Evolutionary conservation across 2,888 invertebrate genomes (phyloP).

Genomic region (Lordiphosa fenestrarum): DNA sequence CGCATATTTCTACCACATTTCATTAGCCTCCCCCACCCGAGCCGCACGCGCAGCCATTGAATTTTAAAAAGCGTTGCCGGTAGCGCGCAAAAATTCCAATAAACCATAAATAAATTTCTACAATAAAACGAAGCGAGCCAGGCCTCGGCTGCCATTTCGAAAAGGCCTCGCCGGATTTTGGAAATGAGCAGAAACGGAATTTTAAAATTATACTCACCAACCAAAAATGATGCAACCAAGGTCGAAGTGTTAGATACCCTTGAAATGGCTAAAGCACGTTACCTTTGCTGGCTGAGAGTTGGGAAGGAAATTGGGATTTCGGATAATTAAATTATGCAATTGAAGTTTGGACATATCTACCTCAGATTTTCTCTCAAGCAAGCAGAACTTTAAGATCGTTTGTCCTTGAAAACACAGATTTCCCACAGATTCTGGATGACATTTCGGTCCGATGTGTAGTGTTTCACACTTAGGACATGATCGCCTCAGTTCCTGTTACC

Average conservation of each 20-base stretch:
- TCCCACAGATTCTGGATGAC: too few species aligned
- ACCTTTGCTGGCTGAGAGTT: too few species aligned
- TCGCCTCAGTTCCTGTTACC: too few species aligned
- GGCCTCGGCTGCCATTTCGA: conserved; percentile 59
- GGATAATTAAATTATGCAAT: too few species aligned
- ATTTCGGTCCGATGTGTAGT: too few species aligned
- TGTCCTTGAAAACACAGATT: too few species aligned
- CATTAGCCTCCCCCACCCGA: conserved; percentile 35
- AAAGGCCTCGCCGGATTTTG: conserved; percentile 52
- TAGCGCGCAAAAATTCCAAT: conserved; percentile 75
- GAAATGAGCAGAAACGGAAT: conserved; percentile 44
- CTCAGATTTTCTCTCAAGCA: too few species aligned
- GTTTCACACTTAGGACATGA: too few species aligned
- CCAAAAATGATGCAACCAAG: conserved; percentile 32
- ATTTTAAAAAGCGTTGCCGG: conserved; percentile 70
- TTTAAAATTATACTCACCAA: conserved; percentile 32
- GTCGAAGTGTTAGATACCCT: conserved; percentile 22
- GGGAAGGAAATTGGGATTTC: too few species aligned
- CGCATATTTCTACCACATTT: conserved; percentile 53
- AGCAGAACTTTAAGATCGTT: too few species aligned
- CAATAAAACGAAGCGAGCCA: conserved; percentile 72
- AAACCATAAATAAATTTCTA: conserved; percentile 75
- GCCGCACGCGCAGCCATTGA: conserved; percentile 59
- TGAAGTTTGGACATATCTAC: too few species aligned
- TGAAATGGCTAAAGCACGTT: too few species aligned